Percentiles rank a stretch among this genome's conserved stretches.
phyloP scores from a whole-genome alignment of 2,888 invertebrate genomes.

The Azorinus chamasolen region DNA sequence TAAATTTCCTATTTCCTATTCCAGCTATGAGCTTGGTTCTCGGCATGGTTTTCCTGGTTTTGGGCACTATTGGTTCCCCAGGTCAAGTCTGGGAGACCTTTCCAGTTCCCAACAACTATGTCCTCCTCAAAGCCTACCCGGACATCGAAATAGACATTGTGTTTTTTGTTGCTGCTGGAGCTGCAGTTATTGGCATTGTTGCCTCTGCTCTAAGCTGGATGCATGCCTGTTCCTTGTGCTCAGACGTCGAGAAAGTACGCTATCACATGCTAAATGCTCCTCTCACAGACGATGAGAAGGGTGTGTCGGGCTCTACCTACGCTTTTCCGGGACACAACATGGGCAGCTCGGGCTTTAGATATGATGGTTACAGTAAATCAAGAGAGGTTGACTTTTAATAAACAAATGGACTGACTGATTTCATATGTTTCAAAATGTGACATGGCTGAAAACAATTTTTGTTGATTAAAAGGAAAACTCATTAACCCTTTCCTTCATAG shows the following conservation, averaged over 20 bases:
- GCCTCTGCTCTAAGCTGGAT: slow-evolving; percentile 44
- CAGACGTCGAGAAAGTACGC: slow-evolving; percentile 47
- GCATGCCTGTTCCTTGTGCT: slow-evolving; percentile 58
- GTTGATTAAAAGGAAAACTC: no score
- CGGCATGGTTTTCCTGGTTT: slow-evolving; percentile 48
- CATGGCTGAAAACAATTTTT: background rate
- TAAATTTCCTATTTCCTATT: no score
- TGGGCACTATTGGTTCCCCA: slow-evolving; percentile 14
- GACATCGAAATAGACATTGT: slow-evolving; percentile 53
- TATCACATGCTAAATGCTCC: slow-evolving; percentile 52
- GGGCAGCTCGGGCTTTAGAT: slow-evolving; percentile 30
- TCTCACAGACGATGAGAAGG: slow-evolving; percentile 53
- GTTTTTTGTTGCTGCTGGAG: slow-evolving; percentile 48
- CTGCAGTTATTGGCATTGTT: slow-evolving; percentile 41
- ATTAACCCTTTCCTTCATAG: no score
- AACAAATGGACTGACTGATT: background rate
- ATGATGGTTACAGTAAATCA: slow-evolving; percentile 48
- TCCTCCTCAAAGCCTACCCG: slow-evolving; percentile 45
- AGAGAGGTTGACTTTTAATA: slow-evolving; percentile 15
- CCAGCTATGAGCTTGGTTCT: slow-evolving; percentile 58
- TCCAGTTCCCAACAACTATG: slow-evolving; percentile 53
- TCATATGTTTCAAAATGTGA: background rate
- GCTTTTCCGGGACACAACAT: background rate
- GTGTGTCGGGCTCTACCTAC: slow-evolving; percentile 2
- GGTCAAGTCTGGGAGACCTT: slow-evolving; percentile 54